Evolutionary conservation across 1,140 invertebrate species (phyloP).

Genomic region (Agrypnia vestita): DNA sequence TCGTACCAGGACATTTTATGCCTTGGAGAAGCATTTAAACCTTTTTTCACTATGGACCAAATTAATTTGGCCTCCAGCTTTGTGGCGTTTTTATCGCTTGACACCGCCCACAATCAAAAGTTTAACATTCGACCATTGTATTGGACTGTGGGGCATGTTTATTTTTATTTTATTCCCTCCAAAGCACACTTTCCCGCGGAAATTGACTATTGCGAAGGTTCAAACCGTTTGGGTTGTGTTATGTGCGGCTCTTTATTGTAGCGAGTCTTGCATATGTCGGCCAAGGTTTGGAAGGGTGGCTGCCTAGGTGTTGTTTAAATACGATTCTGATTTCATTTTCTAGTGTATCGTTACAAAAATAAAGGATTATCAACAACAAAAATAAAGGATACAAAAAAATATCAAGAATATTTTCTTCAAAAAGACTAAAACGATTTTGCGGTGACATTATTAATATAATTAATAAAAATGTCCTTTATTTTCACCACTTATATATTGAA

Average conservation of each 20-base stretch:
- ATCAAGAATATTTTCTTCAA: no score
- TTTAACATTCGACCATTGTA: slow-evolving; percentile 35
- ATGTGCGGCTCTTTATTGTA: neutral
- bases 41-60: slow-evolving; percentile 17
- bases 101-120: slow-evolving; percentile 39
- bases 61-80: slow-evolving; percentile 30
- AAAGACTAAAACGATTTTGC: no score
- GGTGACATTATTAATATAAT: no score
- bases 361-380: no score
- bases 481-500: no score
- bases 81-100: slow-evolving; percentile 39
- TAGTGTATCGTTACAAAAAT: no score
- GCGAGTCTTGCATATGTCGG: neutral
- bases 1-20: no score
- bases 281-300: no score
- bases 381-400: no score
- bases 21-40: neutral
- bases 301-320: no score
- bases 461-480: no score
- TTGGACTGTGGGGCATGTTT: slow-evolving; percentile 21
- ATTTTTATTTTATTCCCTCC: slow-evolving; percentile 30
- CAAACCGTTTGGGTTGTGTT: slow-evolving; percentile 14
- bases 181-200: slow-evolving; percentile 36
- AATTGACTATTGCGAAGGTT: slow-evolving; percentile 38
- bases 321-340: no score